These are phyloP conservation scores for Sciurus niger DNA, from an alignment of 2,113 vertebrate species.

Conservation along the genomic window DNA sequence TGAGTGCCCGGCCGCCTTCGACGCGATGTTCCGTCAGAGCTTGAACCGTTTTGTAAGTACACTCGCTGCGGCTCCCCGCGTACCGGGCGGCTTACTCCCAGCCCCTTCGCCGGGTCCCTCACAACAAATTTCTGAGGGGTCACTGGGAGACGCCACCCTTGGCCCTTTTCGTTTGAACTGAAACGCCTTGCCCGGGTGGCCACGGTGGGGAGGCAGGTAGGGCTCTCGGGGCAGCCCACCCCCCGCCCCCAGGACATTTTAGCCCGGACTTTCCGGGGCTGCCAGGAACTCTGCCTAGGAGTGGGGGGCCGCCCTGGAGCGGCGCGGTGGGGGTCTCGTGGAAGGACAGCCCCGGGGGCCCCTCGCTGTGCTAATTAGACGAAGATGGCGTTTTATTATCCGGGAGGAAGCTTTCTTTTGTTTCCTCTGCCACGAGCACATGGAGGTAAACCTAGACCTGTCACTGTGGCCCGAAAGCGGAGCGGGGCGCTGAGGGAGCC, in stretches of 20 bases:
- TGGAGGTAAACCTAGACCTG: conserved; percentile 78
- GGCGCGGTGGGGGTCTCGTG: background rate
- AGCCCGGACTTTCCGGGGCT: background rate
- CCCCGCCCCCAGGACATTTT: background rate
- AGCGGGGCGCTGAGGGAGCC: background rate
- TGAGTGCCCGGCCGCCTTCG: conserved; percentile 48
- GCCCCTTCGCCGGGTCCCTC: background rate
- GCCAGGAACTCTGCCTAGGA: background rate
- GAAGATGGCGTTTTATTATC: conserved; percentile 81
- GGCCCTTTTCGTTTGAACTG: background rate
- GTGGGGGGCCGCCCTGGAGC: background rate
- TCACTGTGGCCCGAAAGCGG: conserved; percentile 43
- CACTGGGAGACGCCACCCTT: background rate
- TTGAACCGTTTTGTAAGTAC: conserved; percentile 85
- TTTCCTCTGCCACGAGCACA: conserved; percentile 75
- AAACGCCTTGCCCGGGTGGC: background rate
- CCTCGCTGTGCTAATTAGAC: conserved; percentile 15
- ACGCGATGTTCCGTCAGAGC: conserved; percentile 84
- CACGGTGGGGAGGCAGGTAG: conserved; percentile 26
- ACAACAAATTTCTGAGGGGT: background rate
- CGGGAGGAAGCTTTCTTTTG: conserved; percentile 80
- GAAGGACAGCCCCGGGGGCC: background rate
- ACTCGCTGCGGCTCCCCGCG: conserved; percentile 1
- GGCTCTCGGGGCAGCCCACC: background rate
- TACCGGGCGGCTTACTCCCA: background rate